phyloP scores from a whole-genome alignment of 2,797 vertebrate species.

The Toxotes lorentzi region DNA sequence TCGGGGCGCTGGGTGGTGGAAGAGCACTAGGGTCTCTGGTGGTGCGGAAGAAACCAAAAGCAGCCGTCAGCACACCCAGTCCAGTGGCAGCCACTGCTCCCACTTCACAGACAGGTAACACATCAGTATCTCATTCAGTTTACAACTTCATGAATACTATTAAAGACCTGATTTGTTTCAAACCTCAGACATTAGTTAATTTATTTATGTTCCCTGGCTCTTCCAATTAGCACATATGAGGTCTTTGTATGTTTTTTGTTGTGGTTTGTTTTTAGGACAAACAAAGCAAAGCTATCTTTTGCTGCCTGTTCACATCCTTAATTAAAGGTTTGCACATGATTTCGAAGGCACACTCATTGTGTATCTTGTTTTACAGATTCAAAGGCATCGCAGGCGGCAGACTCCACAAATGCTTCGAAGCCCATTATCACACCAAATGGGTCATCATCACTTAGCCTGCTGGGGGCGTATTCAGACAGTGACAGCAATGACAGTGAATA shows the following conservation, averaged over 20 bases:
- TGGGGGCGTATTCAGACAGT: constrained; percentile 92
- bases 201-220: neutral
- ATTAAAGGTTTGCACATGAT: constrained; percentile 1
- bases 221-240: neutral
- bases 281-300: neutral
- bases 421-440: constrained; percentile 59
- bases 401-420: constrained; percentile 33
- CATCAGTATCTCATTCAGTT: neutral
- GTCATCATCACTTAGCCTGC: constrained; percentile 90
- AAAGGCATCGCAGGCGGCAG: constrained; percentile 25
- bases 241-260: neutral
- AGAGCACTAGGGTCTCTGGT: constrained; percentile 86
- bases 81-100: constrained; percentile 27
- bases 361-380: constrained; percentile 62
- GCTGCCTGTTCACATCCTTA: neutral
- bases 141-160: neutral
- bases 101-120: constrained; percentile 66
- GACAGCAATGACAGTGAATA: constrained; percentile 87
- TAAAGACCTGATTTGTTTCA: neutral
- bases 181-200: neutral
- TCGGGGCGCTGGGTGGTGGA: constrained; percentile 81
- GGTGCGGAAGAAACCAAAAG: constrained; percentile 83
- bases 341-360: neutral
- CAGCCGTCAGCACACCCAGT: constrained; percentile 42
- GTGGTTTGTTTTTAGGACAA: neutral